phyloP scores from a whole-genome alignment of 2,113 vertebrate genomes.

The Oncorhynchus tshawytscha region DNA sequence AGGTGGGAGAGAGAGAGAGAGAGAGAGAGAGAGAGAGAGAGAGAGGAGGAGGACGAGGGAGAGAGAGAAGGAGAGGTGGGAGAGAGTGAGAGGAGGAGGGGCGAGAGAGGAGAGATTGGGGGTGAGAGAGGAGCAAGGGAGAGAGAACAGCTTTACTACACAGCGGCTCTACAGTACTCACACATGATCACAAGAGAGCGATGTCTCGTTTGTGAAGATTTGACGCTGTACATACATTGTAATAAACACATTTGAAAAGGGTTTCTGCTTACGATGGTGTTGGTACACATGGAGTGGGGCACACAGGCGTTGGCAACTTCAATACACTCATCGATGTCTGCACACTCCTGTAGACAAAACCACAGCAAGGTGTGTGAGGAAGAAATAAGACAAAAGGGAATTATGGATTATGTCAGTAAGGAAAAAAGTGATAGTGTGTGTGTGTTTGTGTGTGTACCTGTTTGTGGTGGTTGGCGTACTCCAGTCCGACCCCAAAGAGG shows the following conservation, averaged over 20 bases:
- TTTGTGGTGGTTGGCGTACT: conserved; percentile 83
- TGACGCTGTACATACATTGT: not conserved
- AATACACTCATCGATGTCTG: conserved; percentile 69
- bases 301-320: conserved; percentile 64
- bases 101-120: too few relatives aligned
- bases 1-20: not conserved
- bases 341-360: conserved; percentile 57
- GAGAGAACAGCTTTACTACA: not conserved
- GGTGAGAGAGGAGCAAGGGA: not conserved
- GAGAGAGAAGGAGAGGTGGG: not conserved
- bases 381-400: not conserved
- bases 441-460: conserved; percentile 82
- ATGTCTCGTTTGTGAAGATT: not conserved
- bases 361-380: not conserved
- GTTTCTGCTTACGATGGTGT: conserved; percentile 65
- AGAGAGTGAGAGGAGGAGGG: not conserved
- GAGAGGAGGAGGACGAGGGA: not conserved
- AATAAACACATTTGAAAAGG: not conserved
- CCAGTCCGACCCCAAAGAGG: conserved; percentile 79
- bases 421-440: not conserved
- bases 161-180: not conserved
- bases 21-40: too few relatives aligned
- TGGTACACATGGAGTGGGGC: conserved; percentile 70
- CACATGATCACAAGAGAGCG: not conserved
- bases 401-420: not conserved